Base-by-base conservation (phyloP, 2,113 vertebrate genomes). In the Martes martes region DNA sequence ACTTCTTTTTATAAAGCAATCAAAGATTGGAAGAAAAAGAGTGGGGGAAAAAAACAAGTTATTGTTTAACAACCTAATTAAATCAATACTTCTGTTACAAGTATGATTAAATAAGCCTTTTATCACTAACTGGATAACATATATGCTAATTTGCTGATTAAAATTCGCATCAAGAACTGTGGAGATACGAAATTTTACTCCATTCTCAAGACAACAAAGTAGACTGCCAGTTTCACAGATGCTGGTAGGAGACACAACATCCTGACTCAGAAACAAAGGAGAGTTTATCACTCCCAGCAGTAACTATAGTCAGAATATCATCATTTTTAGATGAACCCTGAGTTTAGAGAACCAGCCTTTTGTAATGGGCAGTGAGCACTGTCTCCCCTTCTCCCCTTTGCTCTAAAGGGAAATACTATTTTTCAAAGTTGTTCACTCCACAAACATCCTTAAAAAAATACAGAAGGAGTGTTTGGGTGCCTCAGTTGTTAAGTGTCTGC, bases 1-100 rank as follows among this genome's bases (percentile, higher is more conserved):
- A 82, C 57, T 42, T 36, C 61, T 92, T 90, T 95, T 78, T 82
- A 92, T 74, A 78, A 97, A 94, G 50, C 52, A 84, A 52, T 61
- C 28, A 91, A 96, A 84, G 21, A 69, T 4, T 71, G n/a, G 7
- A 39, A 31, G 84, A 73, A 63, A 79, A 86, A 87, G 21, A 59
- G 1, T 14, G 19, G 7, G 15, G 0, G 0, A 11, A 45, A 57
- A 45, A 31, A 18, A 10, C 21, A 78, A 47, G 55, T 65, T 87
- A 83, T 39, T 95, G 71, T 59, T 86, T 52, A 85, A 50, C 63
- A 69, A 96, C 11, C 67, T 61, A 83, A 88, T 61, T 69, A 94
- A 92, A 45, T 59, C 39, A 95, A 67, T 11, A 55, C 33, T 81
- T 63, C 87, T 67, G 81, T 78, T 92, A 55, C 4, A 91, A 57